Evolutionary conservation across 2,797 vertebrate species (phyloP), one percentile per base, ranked within the genome.

Genomic region (Morelia viridis): DNA sequence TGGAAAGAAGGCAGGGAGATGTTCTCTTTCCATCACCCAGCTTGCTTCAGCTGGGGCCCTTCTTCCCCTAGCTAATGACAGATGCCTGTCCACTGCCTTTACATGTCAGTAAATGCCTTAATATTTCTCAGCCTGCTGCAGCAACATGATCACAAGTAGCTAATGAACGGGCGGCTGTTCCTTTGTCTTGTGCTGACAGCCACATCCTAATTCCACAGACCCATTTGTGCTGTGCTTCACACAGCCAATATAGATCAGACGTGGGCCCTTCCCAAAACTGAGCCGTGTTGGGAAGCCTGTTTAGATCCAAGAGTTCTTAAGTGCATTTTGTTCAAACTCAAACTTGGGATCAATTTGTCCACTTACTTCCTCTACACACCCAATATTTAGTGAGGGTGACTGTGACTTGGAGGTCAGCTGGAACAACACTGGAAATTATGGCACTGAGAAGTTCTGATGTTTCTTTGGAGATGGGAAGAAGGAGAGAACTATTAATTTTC

Each of bases 91-190:
- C 84, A 62, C 89, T 31, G 26, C 61, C 9, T 56, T 76, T 31
- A 56, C 31, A 31, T 76, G 64, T 10, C 53, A 22, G 60, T 56
- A 87, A 91, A 90, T 56, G 68, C 35, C 87, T 90, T 90, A 93
- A 61, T 90, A 93, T 90, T 91, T 62, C 88, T 24, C 4, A 7
- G 28, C 19, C 19, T 15, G 24, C 50, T 19, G 60, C 26, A 83
- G 93, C 91, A 93, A 93, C 22, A 71, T 87, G 85, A 93, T 90
- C 35, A 5, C 10, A 4, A 58, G 61, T 15, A 50, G 65, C 24
- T 57, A 31, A 80, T 22, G 22, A 65, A 64, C 31, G 3, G 83
- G 22, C 26, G 3, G 65, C 58, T 65, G 31, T 19, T 57, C 19
- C 35, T 83, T 84, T 65, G 58, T 87, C 84, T 84, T n/a, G 9